phyloP scores from a whole-genome alignment of 1,140 invertebrate species.

The Heliothis subflexa region DNA sequence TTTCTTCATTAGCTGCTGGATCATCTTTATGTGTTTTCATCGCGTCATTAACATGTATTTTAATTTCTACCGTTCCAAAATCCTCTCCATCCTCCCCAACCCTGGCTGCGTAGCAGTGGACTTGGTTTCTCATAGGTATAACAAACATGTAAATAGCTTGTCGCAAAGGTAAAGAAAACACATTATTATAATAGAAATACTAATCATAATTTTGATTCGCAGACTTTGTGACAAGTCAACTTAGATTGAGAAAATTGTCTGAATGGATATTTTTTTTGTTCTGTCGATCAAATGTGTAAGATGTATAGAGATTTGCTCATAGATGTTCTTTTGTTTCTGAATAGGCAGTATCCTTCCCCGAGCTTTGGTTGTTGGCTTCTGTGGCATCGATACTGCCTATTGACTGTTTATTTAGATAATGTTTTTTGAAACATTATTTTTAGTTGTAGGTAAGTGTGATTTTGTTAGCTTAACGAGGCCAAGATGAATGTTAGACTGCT shows the following conservation, averaged over 20 bases:
- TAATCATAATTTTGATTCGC: slow-evolving; percentile 63
- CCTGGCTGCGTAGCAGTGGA: slow-evolving; percentile 84
- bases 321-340: slow-evolving; percentile 76
- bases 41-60: slow-evolving; percentile 45
- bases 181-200: slow-evolving; percentile 48
- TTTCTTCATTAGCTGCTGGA: neutral
- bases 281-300: slow-evolving; percentile 74
- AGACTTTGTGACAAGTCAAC: slow-evolving; percentile 78
- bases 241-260: slow-evolving; percentile 59
- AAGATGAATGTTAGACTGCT: slow-evolving; percentile 86
- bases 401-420: slow-evolving; percentile 73
- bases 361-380: slow-evolving; percentile 52
- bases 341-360: slow-evolving; percentile 79
- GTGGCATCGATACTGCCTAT: slow-evolving; percentile 79
- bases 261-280: slow-evolving; percentile 60
- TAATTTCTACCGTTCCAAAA: slow-evolving; percentile 37
- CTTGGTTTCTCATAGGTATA: slow-evolving; percentile 83
- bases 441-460: slow-evolving; percentile 84
- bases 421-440: slow-evolving; percentile 72
- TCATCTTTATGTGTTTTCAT: slow-evolving; percentile 32
- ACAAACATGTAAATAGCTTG: slow-evolving; percentile 75
- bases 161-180: slow-evolving; percentile 78
- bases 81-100: slow-evolving; percentile 44
- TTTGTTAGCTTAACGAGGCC: slow-evolving; percentile 85
- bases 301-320: slow-evolving; percentile 78